Evolutionary conservation across 1,140 invertebrate species (phyloP), one percentile per base, ranked within the genome.

Genomic region (Drosophila serrata): DNA sequence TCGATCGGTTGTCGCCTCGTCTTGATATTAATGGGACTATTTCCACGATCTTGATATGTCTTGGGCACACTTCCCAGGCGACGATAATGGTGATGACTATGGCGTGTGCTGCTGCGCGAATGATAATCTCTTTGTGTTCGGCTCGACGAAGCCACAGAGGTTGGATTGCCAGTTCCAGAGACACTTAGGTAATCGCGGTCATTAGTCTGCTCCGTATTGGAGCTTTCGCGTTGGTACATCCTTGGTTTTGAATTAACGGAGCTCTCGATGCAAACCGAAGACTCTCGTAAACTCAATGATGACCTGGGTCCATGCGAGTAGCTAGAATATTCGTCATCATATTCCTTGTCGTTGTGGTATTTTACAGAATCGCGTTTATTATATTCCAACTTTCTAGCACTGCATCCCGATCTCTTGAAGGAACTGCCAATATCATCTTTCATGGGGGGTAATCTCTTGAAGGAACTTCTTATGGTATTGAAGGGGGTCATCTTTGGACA

Each of bases 41-140:
- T 80, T 24, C 56, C 82, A 33, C 85, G 75, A 77, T 87, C 80
- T 51, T 73, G 75, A 77, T 70, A 87, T 13, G 33, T 74, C 49
- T 70, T 87, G 3, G 40, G n/a, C n/a, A 31, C 62, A 29, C 45
- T 42, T 13, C 13, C 29, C n/a, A 24, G 65, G 27, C 27, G 49
- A 48, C 33, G 51, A 58, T 48, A 46, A 48, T 72, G 65, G 55
- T 19, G 35, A 57, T 39, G 49, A 48, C 17, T 55, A 58, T 48
- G 51, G 53, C 75, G 39, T 37, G 24, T 35, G 35, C 62, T 46
- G 60, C 49, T 24, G 22, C 40, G n/a, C 17, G 29, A 13, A 37
- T 49, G 35, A 73, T 72, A 48, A 72, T 73, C 53, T 72, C 9
- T 22, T n/a, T 24, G 33, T 17, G 40, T 17, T n/a, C 42, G 19